These are phyloP conservation scores for Etheostoma perlongum DNA, from an alignment of 2,797 vertebrate genomes.

Conservation along the genomic window DNA sequence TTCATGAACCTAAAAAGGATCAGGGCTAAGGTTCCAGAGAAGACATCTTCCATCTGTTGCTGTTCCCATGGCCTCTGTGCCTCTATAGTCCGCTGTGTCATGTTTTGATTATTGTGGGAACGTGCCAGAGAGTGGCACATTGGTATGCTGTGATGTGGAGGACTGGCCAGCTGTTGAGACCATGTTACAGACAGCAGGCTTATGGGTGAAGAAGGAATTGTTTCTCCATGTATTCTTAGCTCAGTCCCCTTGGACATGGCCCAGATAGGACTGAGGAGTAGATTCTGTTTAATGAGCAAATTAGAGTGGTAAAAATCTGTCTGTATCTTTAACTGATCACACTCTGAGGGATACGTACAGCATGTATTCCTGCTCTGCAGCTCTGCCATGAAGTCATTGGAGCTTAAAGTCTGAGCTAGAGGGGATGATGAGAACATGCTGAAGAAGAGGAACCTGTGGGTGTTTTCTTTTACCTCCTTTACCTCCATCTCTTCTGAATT, in stretches of 20 bases:
- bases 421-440: not conserved
- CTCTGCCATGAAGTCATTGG: not conserved
- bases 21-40: constrained; percentile 47
- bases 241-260: constrained; percentile 36
- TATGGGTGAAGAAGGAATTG: constrained; percentile 9
- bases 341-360: constrained; percentile 16
- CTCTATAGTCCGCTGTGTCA: not conserved
- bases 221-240: constrained; percentile 27
- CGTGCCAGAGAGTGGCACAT: constrained; percentile 15
- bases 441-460: not conserved
- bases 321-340: constrained; percentile 22
- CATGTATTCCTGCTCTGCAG: not conserved
- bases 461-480: not conserved
- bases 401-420: constrained; percentile 1
- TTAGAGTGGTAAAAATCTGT: constrained; percentile 26
- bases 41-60: constrained; percentile 70
- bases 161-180: constrained; percentile 61
- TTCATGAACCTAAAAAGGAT: constrained; percentile 60
- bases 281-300: constrained; percentile 44
- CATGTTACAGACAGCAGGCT: constrained; percentile 13
- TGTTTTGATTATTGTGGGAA: constrained; percentile 49
- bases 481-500: too few species aligned
- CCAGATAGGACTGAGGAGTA: constrained; percentile 42
- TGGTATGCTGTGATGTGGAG: constrained; percentile 26
- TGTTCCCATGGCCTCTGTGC: constrained; percentile 2